Evolutionary conservation across 2,113 vertebrate genomes (phyloP).

Genomic region (Felis chaus): DNA sequence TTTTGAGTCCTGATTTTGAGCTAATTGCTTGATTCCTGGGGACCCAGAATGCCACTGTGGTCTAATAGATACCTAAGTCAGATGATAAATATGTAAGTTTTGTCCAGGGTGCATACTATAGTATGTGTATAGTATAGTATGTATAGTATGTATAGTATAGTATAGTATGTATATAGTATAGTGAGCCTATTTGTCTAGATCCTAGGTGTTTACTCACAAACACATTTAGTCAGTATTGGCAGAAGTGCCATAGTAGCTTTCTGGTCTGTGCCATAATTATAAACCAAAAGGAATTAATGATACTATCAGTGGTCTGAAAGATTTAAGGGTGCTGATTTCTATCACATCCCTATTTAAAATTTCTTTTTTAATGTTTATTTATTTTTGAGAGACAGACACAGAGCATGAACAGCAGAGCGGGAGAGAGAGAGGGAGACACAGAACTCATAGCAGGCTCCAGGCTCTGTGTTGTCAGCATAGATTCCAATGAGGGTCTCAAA

Average conservation of each 20-base stretch:
- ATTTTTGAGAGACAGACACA: too few species aligned
- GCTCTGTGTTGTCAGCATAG: too few species aligned
- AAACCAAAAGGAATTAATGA: background rate
- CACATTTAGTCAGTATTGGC: background rate
- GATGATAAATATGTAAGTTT: background rate
- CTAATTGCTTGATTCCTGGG: background rate
- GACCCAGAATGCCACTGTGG: background rate
- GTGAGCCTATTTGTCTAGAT: background rate
- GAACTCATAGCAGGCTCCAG: too few species aligned
- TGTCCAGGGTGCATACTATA: background rate
- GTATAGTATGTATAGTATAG: too few species aligned
- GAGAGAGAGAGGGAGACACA: too few species aligned
- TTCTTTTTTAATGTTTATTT: too few species aligned
- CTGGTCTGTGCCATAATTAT: conserved; percentile 3
- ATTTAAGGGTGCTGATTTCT: background rate
- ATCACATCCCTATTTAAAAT: background rate
- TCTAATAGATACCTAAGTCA: background rate
- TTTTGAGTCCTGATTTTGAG: background rate
- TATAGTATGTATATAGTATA: too few species aligned
- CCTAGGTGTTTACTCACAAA: background rate
- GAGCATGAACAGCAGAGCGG: too few species aligned
- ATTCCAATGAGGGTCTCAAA: too few species aligned
- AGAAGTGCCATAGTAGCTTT: background rate
- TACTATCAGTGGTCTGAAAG: background rate
- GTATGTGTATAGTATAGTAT: too few species aligned